Base-by-base conservation (phyloP, 2,113 vertebrate species). In the Etia nguti region DNA sequence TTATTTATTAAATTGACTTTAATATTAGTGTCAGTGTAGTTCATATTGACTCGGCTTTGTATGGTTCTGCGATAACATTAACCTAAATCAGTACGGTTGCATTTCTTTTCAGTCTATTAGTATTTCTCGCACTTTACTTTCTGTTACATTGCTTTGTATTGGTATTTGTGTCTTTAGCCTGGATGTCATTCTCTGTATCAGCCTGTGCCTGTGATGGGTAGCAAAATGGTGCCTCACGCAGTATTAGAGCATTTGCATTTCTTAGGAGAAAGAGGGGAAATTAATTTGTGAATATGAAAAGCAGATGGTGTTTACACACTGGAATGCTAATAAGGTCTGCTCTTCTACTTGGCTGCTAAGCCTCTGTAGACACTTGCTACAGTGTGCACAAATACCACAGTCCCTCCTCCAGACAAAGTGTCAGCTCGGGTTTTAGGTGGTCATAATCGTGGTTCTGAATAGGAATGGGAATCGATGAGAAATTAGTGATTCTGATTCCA, bases 251-350 rank as follows among this genome's bases (percentile, higher is more conserved):
- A 92, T 96, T 95, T 95, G 91, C 93, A 94, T 96, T 92, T 94
- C 90, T 94, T 90, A 89, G 87, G 77, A 92, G 75, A 88, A 88
- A 82, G 80, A 87, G 77, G 86, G 80, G 56, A 93, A 94, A 93
- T 96, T 91, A 90, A 95, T 95, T 96, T 95, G 92, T 87, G 89
- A 93, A 89, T 93, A 93, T 94, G 93, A 94, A 94, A 95, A 94
- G 88, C 88, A 93, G 91, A 94, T 89, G 85, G 85, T 89, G 89
- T 18, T 83, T 84, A 86, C 83, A 55, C 87, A 84, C 85, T 90
- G 73, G 90, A 92, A 94, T 95, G 84, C 82, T 91, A 94, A 96
- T 95, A 81, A 92, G 89, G 26, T 54, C 55, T 83, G n/a, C 46
- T 89, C 29, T 11, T 77, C 57, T 81, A 60, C 73, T 80, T 10